Conservation (phyloP, 1,140 invertebrate species). For the Palaemon carinicauda region DNA sequence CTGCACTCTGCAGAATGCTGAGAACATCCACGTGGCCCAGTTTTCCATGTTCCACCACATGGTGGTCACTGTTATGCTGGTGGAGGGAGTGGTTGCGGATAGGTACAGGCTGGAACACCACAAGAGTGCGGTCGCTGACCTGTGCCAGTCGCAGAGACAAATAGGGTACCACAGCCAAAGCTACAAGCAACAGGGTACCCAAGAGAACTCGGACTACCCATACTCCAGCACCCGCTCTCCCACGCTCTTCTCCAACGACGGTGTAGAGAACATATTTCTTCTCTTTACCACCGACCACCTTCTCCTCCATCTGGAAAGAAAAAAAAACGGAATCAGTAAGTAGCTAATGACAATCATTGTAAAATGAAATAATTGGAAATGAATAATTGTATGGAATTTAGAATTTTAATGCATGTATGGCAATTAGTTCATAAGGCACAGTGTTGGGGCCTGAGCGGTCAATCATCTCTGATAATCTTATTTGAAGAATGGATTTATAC, state of each 20-base stretch:
- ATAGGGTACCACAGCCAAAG: conserved; percentile 49
- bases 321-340: neutral
- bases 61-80: conserved; percentile 11
- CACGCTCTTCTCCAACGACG: conserved; percentile 51
- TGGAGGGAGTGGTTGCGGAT: conserved; percentile 29
- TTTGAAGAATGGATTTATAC: too few relatives aligned
- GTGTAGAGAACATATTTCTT: conserved; percentile 59
- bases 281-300: conserved; percentile 55
- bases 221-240: conserved; percentile 33
- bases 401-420: too few relatives aligned
- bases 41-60: neutral
- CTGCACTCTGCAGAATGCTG: conserved; percentile 7
- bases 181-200: conserved; percentile 54
- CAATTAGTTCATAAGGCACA: too few relatives aligned
- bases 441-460: too few relatives aligned
- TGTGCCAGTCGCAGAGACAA: conserved; percentile 54
- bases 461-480: too few relatives aligned
- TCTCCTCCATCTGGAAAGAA: conserved; percentile 58
- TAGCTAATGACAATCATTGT: neutral
- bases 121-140: conserved; percentile 46
- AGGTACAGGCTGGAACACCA: conserved; percentile 56
- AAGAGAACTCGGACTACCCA: conserved; percentile 45
- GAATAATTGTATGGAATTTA: too few relatives aligned
- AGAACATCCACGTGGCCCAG: conserved; percentile 9
- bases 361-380: neutral